Evolutionary conservation across 92 coral and sea anemone species (phyloP), one percentile per base, ranked within the genome.

Genomic region (Muricea muricata): DNA sequence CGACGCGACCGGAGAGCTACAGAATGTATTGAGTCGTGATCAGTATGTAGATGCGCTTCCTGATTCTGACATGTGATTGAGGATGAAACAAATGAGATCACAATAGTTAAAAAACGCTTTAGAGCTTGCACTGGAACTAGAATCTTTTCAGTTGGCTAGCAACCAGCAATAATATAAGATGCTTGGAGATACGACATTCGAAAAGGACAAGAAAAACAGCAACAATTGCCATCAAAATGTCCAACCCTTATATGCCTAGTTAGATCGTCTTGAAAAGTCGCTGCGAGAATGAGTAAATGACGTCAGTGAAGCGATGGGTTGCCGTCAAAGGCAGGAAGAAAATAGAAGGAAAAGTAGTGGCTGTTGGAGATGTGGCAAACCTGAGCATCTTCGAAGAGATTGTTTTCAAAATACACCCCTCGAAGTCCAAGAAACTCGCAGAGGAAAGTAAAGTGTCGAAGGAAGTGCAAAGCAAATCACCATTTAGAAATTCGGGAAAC

Each of bases 41-140:
- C 77, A 70, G 50, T 70, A 33, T 26, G 2, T 70, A 7, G 77
- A 70, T 39, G 50, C 50, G 9, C 77, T 70, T 7, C 77, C 50
- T 6, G 77, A 70, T 26, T 48, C 33, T 20, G 77, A 70, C 37
- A 70, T 70, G 77, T 52, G 77, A 14, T 37, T 70, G 14, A 52
- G 75, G 29, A 50, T 80, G 18, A 71, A 73, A 30, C 91, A 87
- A 35, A 81, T 82, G 18, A 74, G 72, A 66, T 87, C 93, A 28
- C 57, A 83, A 75, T 68, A 55, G 75, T 60, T 90, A 14, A 83
- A 73, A 63, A 84, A 46, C 17, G 93, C 90, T 20, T 65, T 86
- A 7, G 87, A n/a, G n/a, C n/a, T n/a, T n/a, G n/a, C n/a, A n/a
- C n/a, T n/a, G n/a, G n/a, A n/a, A n/a, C n/a, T n/a, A 78, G 28